phyloP scores from a whole-genome alignment of 1,140 invertebrate genomes.

The Sesamia nonagrioides region DNA sequence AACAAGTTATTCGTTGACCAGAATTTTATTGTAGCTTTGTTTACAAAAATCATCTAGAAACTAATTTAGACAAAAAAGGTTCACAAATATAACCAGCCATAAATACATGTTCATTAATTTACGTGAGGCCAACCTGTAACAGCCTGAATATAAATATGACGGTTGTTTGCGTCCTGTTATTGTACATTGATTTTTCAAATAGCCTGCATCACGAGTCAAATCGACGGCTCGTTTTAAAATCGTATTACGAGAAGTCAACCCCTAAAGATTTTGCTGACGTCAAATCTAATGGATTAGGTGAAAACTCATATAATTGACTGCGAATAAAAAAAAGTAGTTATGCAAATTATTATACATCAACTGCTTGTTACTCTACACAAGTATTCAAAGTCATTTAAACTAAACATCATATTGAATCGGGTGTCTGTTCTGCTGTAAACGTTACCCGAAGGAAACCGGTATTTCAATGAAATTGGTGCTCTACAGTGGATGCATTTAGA shows the following conservation, averaged over 20 bases:
- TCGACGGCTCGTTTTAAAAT: conserved; percentile 36
- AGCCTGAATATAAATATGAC: not conserved
- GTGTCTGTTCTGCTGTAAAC: not conserved
- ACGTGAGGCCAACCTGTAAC: no score
- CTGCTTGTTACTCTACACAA: not conserved
- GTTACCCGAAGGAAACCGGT: not conserved
- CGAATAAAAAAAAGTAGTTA: not conserved
- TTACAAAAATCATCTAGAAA: no score
- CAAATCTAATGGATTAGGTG: conserved; percentile 15
- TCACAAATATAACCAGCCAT: no score
- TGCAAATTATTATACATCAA: not conserved
- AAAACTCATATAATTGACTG: not conserved
- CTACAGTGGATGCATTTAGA: not conserved
- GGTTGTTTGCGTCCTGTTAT: not conserved
- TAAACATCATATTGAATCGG: not conserved
- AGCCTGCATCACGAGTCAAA: conserved; percentile 37
- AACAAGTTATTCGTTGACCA: not conserved
- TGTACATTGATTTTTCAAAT: conserved; percentile 35
- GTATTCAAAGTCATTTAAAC: not conserved
- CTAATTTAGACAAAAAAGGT: no score
- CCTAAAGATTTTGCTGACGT: conserved; percentile 5
- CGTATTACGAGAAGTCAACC: conserved; percentile 39
- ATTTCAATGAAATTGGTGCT: not conserved
- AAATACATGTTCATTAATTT: no score
- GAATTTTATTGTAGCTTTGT: no score